Evolutionary conservation across 2,888 invertebrate species (phyloP), one percentile per base, ranked within the genome.

Genomic region (Dryococelus australis): DNA sequence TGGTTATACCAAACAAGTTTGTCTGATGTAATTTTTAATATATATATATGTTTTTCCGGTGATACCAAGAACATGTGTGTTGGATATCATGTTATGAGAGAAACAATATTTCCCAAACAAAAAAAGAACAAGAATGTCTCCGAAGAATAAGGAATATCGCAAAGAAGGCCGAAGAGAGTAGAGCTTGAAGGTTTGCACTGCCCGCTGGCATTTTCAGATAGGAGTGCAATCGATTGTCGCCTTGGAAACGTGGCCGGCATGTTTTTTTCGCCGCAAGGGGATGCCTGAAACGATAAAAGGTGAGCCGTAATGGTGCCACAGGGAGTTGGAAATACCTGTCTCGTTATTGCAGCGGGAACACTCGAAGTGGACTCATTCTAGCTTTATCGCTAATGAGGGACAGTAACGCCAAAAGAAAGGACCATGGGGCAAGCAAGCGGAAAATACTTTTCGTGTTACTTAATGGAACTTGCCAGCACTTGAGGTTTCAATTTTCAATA

Each of bases 181-280:
- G 0, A 3, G 20, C 65, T n/a, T n/a, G 6, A 65, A 65, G 65
- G n/a, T 24, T n/a, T 65, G 20, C 16, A 3, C 20, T 65, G n/a
- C 65, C 65, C 16, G 13, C 24, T 4, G n/a, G 65, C 65, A 9
- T 65, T 65, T 65, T 20, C 65, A 16, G 65, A n/a, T 65, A n/a
- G n/a, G n/a, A 24, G 20, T 65, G 65, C 65, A 65, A 65, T 65
- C 65, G 65, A 65, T 65, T 65, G 65, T 65, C 65, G 65, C 65
- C 65, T 65, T 65, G 65, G 65, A 65, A n/a, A 65, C 65, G 65
- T n/a, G 65, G 65, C n/a, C 24, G 6, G 65, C n/a, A n/a, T 65
- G 65, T 65, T 65, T 65, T 65, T 65, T 12, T 65, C 65, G 65
- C 65, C 65, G 24, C 65, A n/a, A 20, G 65, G 65, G 65, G n/a